phyloP scores from a whole-genome alignment of 2,113 vertebrate genomes.

The Saimiri boliviensis region DNA sequence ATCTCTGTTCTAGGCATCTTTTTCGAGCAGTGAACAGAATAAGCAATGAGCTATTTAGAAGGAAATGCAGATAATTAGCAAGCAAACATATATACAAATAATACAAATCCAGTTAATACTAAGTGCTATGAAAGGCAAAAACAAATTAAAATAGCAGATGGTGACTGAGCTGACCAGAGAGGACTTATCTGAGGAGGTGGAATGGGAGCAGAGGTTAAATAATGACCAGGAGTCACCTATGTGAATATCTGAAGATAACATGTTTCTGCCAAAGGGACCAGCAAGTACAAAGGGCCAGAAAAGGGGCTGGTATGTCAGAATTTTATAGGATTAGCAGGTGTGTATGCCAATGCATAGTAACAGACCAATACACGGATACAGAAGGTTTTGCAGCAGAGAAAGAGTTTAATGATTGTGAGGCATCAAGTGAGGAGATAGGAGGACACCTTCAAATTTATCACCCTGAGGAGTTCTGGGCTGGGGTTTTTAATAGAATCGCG shows the following conservation, averaged over 20 bases:
- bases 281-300: not conserved
- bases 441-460: too few species aligned
- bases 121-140: not conserved
- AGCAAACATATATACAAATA: not conserved
- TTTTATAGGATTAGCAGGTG: too few species aligned
- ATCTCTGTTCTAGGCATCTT: not conserved
- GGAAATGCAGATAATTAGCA: not conserved
- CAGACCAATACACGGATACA: too few species aligned
- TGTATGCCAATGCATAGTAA: too few species aligned
- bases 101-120: not conserved
- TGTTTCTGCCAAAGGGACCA: not conserved
- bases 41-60: not conserved
- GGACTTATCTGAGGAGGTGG: not conserved
- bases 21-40: not conserved
- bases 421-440: too few species aligned
- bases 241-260: not conserved
- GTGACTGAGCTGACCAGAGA: not conserved
- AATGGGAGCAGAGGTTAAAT: not conserved
- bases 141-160: rapidly evolving
- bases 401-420: too few species aligned
- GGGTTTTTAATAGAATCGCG: too few species aligned
- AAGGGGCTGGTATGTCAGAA: not conserved
- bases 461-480: too few species aligned
- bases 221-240: not conserved
- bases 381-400: too few species aligned